Conservation (phyloP, 1,140 invertebrate species). For the Heliothis virescens region DNA sequence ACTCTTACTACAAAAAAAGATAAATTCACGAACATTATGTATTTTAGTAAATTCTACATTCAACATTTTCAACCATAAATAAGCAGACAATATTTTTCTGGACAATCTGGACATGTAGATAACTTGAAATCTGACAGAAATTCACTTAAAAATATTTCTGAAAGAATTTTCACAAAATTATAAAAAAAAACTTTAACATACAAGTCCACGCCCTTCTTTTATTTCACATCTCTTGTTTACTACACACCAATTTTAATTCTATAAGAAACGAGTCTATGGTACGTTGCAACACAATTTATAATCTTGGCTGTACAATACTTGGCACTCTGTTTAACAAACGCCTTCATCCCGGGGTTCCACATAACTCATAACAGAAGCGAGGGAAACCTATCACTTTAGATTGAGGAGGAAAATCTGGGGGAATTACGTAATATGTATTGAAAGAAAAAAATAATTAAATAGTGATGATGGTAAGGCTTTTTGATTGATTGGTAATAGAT, state of each 20-base stretch:
- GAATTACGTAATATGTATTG: background rate
- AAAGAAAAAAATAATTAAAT: background rate
- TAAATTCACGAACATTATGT: no score
- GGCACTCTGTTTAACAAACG: constrained; percentile 21
- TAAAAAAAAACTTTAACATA: no score
- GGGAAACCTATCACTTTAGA: background rate
- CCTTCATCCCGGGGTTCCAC: background rate
- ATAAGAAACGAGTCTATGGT: background rate
- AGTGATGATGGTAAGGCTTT: no score
- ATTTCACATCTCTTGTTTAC: background rate
- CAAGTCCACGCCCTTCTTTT: no score
- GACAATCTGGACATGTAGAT: no score
- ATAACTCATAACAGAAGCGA: background rate
- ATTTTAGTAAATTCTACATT: no score
- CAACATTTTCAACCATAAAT: no score
- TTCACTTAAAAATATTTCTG: no score
- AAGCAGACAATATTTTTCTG: no score
- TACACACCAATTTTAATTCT: background rate
- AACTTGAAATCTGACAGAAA: no score
- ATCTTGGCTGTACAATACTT: background rate
- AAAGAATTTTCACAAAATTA: no score
- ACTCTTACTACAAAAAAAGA: no score
- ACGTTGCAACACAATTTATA: background rate
- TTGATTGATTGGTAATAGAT: background rate
- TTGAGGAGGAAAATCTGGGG: background rate